Percentiles rank a stretch among this genome's conserved stretches.
Evolutionary conservation across 2,797 vertebrate species (phyloP).

Genomic region (Carcharodon carcharias): DNA sequence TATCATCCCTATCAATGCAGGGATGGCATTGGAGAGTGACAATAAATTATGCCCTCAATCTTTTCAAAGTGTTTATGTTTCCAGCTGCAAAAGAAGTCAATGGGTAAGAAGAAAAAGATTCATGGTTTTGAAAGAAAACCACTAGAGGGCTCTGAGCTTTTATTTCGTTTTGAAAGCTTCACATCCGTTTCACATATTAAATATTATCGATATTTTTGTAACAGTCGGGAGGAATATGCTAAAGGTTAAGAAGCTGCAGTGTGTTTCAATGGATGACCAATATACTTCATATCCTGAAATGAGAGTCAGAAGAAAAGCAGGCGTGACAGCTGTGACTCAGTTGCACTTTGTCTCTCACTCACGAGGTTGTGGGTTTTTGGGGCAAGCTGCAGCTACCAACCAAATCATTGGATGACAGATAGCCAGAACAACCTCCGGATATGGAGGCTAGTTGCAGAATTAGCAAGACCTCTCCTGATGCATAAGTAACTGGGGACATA

Average conservation of each 20-base stretch:
- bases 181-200: not conserved
- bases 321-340: not conserved
- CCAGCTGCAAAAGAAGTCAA: not conserved
- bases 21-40: not conserved
- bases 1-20: not conserved
- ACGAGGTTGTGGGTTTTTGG: not conserved
- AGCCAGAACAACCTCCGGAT: not conserved
- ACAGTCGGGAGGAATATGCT: not conserved
- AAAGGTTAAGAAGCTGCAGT: not conserved
- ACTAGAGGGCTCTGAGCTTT: slow-evolving; percentile 14
- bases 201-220: not conserved
- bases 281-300: not conserved
- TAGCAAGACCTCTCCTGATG: not conserved
- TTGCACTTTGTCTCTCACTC: not conserved
- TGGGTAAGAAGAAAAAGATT: not conserved
- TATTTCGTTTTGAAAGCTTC: not conserved
- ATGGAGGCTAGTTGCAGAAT: not conserved
- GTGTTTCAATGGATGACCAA: not conserved
- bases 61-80: not conserved
- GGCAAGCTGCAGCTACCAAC: not conserved
- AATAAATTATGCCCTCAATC: not conserved
- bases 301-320: not conserved
- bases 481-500: not conserved
- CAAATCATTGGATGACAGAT: not conserved
- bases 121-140: not conserved